A percentile compares a stretch with the other conserved stretches of the same genome.
Evolutionary conservation across 2,888 invertebrate genomes (phyloP).

Genomic region (Xylota segnis): DNA sequence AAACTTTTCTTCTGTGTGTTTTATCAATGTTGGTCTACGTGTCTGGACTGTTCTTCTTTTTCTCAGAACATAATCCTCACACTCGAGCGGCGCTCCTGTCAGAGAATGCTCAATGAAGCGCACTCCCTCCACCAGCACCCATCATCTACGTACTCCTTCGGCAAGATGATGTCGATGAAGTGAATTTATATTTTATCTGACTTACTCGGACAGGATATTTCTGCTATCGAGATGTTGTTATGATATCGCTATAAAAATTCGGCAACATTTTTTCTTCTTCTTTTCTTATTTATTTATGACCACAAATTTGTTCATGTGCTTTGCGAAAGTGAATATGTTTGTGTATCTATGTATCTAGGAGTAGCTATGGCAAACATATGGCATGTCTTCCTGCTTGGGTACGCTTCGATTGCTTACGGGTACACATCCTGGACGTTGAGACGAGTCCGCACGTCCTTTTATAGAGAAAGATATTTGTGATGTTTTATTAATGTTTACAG

Average conservation of each 20-base stretch:
- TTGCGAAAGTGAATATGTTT: conserved; percentile 29
- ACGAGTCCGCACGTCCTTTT: conserved; percentile 63
- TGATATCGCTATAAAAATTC: conserved; percentile 76
- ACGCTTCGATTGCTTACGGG: conserved; percentile 61
- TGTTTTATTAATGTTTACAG: conserved; percentile 76
- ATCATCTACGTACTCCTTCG: conserved; percentile 29
- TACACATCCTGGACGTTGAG: conserved; percentile 39
- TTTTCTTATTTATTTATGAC: conserved; percentile 76
- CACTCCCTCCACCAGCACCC: conserved; percentile 43
- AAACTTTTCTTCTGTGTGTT: conserved; percentile 58
- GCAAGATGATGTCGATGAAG: conserved; percentile 71
- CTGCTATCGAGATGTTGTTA: conserved; percentile 74
- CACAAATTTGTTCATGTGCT: conserved; percentile 71
- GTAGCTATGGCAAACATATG: conserved; percentile 48
- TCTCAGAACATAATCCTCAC: conserved; percentile 61
- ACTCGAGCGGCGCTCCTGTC: conserved; percentile 33
- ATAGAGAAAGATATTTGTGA: conserved; percentile 68
- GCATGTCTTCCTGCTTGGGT: conserved; percentile 55
- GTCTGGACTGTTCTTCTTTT: conserved; percentile 26
- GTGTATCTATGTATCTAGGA: conserved; percentile 31
- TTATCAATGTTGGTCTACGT: conserved; percentile 67
- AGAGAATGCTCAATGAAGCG: conserved; percentile 72
- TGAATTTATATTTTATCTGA: conserved; percentile 77
- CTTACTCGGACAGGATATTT: conserved; percentile 75
- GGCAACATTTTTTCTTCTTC: conserved; percentile 73